Conservation (phyloP, 1,140 invertebrate genomes). For the Drosophila paulistorum region DNA sequence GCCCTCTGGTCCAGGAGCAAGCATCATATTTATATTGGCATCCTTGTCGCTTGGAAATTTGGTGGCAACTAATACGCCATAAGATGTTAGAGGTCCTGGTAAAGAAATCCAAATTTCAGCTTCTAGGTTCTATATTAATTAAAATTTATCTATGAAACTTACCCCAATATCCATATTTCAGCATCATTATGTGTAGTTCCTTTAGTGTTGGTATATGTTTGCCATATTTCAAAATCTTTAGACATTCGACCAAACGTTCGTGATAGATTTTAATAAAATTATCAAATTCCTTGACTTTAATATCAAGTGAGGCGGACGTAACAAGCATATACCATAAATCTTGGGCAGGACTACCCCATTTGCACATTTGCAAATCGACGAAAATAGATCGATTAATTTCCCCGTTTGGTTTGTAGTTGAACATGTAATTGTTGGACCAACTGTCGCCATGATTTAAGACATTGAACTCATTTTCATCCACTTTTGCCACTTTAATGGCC, state of each 20-base stretch:
- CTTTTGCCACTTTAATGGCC: constrained; percentile 30
- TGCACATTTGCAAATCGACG: constrained; percentile 64
- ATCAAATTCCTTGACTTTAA: constrained; percentile 66
- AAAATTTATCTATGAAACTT: neutral
- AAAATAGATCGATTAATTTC: constrained; percentile 70
- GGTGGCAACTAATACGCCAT: constrained; percentile 35
- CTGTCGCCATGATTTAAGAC: constrained; percentile 87
- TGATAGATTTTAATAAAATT: constrained; percentile 71
- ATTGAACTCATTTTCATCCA: constrained; percentile 84
- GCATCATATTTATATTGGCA: constrained; percentile 52
- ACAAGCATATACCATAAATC: constrained; percentile 68
- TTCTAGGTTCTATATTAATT: too few species aligned
- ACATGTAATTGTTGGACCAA: constrained; percentile 83
- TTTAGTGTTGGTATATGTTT: constrained; percentile 55
- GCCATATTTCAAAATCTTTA: constrained; percentile 55
- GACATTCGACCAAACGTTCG: constrained; percentile 48
- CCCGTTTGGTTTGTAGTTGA: constrained; percentile 71
- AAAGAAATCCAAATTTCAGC: neutral
- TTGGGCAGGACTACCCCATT: constrained; percentile 65
- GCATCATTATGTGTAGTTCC: constrained; percentile 57
- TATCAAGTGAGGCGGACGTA: constrained; percentile 54
- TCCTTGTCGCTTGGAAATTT: constrained; percentile 59
- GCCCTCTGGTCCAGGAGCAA: constrained; percentile 55
- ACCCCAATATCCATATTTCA: constrained; percentile 66
- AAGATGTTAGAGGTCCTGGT: constrained; percentile 44